Base-by-base conservation (phyloP, 2,888 invertebrate species). In the Pilophorus perplexus region DNA sequence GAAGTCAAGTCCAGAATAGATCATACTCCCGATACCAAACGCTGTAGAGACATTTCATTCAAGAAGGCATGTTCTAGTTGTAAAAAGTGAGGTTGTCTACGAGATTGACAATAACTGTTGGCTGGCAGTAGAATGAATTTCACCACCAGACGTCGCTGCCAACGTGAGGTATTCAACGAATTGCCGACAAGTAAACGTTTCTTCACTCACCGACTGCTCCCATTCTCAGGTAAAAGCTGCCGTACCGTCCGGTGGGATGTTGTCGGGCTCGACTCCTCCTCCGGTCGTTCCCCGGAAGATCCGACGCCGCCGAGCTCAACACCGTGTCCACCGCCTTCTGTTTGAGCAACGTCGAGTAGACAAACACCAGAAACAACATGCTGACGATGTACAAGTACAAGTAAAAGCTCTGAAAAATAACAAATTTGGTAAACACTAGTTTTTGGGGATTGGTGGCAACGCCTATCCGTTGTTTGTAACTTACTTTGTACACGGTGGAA, bases 141-240 rank as follows among this genome's bases (percentile, higher is more conserved):
- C n/a, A n/a, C n/a, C n/a, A n/a, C n/a, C n/a, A n/a, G n/a, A n/a
- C n/a, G n/a, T n/a, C n/a, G n/a, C n/a, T n/a, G n/a, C n/a, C n/a
- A n/a, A n/a, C n/a, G n/a, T n/a, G n/a, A n/a, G n/a, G n/a, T n/a
- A n/a, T n/a, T n/a, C n/a, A n/a, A n/a, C n/a, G 73, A 6, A 25
- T 16, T 23, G 12, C 2, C 14, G 44, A 25, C 42, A 20, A 25
- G 28, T 16, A 27, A 28, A 2, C 18, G 10, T 6, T 10, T 16
- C 5, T 4, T 50, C 52, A n/a, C n/a, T n/a, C 22, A 86, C 88
- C 87, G 72, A 89, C 86, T 64, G 91, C 91, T 59, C 92, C 92
- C 37, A 92, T 84, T 72, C 91, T 82, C 62, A 93, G 81, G 78
- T 92, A 93, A 77, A 93, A 92, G 77, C 90, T 91, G 55, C 91